These are phyloP conservation scores for Ophiodon elongatus DNA, from an alignment of 2,113 vertebrate genomes.

Conservation along the genomic window DNA sequence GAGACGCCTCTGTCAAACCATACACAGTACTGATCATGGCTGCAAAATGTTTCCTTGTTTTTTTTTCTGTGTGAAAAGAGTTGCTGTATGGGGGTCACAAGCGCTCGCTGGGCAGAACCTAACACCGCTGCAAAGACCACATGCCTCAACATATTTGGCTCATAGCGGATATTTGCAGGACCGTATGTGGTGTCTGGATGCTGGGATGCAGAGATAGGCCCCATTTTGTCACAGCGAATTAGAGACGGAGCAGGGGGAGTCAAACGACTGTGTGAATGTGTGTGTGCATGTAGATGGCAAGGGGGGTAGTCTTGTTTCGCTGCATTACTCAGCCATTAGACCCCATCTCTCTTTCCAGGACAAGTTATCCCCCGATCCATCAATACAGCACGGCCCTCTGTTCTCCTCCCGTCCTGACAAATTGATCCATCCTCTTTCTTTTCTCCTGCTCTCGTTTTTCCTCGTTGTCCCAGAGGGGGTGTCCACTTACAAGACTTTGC, in stretches of 20 bases:
- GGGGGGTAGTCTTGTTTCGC: conserved; percentile 7
- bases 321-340: conserved; percentile 68
- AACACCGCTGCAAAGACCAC: conserved; percentile 16
- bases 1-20: conserved; percentile 10
- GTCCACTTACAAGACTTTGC: conserved; percentile 76
- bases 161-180: conserved; percentile 8
- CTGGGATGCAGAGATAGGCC: conserved; percentile 40
- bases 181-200: conserved; percentile 5
- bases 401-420: conserved; percentile 47
- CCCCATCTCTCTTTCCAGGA: conserved; percentile 50
- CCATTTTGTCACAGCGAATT: conserved; percentile 61
- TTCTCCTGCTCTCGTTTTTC: conserved; percentile 63
- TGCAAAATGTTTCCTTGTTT: conserved; percentile 3
- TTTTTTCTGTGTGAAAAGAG: not conserved
- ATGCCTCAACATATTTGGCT: conserved; percentile 24
- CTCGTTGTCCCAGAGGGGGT: conserved; percentile 68
- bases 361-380: conserved; percentile 60
- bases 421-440: conserved; percentile 72
- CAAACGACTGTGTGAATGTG: conserved; percentile 26
- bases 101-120: not conserved
- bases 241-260: conserved; percentile 14
- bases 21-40: not conserved
- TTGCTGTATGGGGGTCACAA: not conserved
- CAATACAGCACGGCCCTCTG: conserved; percentile 43
- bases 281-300: not conserved